Base-by-base conservation (phyloP, 2,797 vertebrate genomes). In the Danio albolineatus region DNA sequence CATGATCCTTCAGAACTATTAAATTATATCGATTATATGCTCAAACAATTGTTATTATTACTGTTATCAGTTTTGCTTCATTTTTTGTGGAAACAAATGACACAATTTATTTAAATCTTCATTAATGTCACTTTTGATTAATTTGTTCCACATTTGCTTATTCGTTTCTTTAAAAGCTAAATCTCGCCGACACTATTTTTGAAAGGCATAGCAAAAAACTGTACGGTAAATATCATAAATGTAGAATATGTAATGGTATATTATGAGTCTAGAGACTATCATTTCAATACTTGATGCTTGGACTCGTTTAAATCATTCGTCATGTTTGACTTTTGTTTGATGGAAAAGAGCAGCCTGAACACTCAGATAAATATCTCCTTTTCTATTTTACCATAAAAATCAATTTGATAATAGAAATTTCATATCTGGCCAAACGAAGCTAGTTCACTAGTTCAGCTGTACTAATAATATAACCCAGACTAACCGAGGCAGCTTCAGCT, bases 401-500 rank as follows among this genome's bases (percentile, higher is more conserved):
- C n/a, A n/a, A n/a, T n/a, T n/a, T 3, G 0, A 1, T 39, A 10
- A 70, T 16, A 17, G 16, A 53, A 39, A 8, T 41, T 13, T 7
- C 1, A 19, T 61, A 61, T 61, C 14, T 39, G 28, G 36, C 2
- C 5, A 3, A 39, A 10, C 14, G 12, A 54, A 46, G 4, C 38
- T 49, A 3, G 7, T 28, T 28, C n/a, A n/a, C n/a, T 28, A 21
- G 41, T 10, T 44, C 10, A 36, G n/a, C 10, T 44, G 2, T 41
- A 59, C 56, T 7, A 60, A 2, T 61, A 2, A 49, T 7, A 14
- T 2, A 1, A 21, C 65, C 16, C 5, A 28, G 60, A 85, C 90
- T 91, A 84, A 98, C 96, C 90, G 92, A 87, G 67, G 92, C 92
- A 43, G 91, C 86, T 84, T 95, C 93, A 73, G 88, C 90, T 2